Evolutionary conservation across 2,888 invertebrate species (phyloP).

Genomic region (Eumacrocentrus americanus): DNA sequence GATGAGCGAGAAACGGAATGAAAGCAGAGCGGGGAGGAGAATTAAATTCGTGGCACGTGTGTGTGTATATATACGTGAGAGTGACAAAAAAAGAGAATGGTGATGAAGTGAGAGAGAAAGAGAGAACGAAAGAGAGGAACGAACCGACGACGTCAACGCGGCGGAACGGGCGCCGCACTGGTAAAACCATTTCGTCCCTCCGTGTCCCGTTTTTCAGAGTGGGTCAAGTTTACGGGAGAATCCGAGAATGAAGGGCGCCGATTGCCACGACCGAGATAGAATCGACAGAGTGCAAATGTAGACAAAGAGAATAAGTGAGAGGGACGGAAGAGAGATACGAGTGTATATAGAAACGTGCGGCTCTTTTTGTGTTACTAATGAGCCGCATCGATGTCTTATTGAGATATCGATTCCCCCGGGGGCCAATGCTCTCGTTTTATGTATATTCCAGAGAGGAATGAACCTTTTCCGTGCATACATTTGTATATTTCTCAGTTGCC

Average conservation of each 20-base stretch:
- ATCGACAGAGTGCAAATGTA: not conserved
- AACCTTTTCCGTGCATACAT: not conserved
- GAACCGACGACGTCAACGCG: not conserved
- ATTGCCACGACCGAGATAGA: not conserved
- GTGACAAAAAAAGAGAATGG: not conserved
- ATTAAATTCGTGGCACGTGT: conserved; percentile 22
- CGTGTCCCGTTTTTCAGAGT: conserved; percentile 18
- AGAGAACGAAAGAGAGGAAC: conserved; percentile 29
- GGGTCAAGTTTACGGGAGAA: conserved; percentile 24
- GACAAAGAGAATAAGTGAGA: not conserved
- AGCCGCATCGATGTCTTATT: not conserved
- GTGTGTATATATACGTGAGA: conserved; percentile 18
- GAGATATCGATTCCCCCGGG: not conserved
- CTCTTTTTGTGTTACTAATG: not conserved
- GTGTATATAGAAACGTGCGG: not conserved
- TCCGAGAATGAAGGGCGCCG: not conserved
- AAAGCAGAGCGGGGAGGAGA: conserved; percentile 1
- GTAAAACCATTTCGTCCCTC: conserved; percentile 2
- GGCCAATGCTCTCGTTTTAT: not conserved
- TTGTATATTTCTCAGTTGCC: not conserved
- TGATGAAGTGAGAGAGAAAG: conserved; percentile 19
- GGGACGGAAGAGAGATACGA: not conserved
- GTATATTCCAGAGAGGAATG: not conserved
- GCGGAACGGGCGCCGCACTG: conserved; percentile 9
- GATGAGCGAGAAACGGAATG: not conserved